Evolutionary conservation across 1,140 invertebrate species (phyloP).

Genomic region (Drosophila ercepeae): DNA sequence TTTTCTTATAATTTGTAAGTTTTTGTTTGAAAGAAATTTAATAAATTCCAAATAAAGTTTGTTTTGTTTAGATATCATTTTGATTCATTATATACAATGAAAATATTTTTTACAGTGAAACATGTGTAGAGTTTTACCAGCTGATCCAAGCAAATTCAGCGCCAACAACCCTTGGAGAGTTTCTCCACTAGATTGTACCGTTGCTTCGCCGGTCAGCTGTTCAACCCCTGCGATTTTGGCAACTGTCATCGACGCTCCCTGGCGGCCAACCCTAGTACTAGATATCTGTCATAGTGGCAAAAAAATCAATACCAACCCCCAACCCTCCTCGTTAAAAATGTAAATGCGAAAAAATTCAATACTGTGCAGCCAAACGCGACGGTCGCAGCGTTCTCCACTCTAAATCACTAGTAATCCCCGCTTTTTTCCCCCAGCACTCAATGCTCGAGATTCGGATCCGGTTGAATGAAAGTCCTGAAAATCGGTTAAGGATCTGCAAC

Average conservation of each 20-base stretch:
- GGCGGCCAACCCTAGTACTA: slow-evolving; percentile 9
- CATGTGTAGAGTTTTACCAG: background rate
- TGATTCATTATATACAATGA: too few relatives aligned
- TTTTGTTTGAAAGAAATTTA: background rate
- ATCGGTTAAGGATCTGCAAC: slow-evolving; percentile 16
- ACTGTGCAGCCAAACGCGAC: slow-evolving; percentile 78
- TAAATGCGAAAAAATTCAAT: slow-evolving; percentile 83
- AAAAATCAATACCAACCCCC: slow-evolving; percentile 80
- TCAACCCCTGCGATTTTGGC: slow-evolving; percentile 38
- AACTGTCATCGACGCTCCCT: slow-evolving; percentile 54
- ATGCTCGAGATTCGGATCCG: slow-evolving; percentile 13
- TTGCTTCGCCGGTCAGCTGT: slow-evolving; percentile 35
- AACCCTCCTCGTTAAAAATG: slow-evolving; percentile 81
- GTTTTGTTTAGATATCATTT: too few relatives aligned
- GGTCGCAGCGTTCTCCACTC: slow-evolving; percentile 62
- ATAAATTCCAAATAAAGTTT: background rate
- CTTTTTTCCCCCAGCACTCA: slow-evolving; percentile 34
- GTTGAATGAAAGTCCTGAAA: background rate
- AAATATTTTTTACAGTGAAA: background rate
- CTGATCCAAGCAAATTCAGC: background rate
- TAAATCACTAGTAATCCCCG: slow-evolving; percentile 26
- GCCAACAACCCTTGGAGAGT: slow-evolving; percentile 23
- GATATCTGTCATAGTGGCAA: slow-evolving; percentile 59
- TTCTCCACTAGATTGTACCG: slow-evolving; percentile 21
- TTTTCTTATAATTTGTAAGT: too few relatives aligned